These are phyloP conservation scores for Seira ritae DNA, from an alignment of 2,888 invertebrate genomes.

Conservation along the genomic window DNA sequence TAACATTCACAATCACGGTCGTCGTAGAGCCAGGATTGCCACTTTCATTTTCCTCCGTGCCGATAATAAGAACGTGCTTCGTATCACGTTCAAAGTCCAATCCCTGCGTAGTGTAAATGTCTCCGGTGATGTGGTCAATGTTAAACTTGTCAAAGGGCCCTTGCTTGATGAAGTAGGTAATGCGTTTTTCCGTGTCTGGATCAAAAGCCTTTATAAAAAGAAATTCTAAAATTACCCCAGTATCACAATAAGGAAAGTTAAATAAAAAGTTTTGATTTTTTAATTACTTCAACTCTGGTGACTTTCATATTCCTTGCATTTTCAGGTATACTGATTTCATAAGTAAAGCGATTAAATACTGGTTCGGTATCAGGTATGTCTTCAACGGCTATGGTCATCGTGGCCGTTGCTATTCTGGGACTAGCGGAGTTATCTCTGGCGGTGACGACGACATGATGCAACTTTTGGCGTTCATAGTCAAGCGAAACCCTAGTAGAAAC, in stretches of 20 bases:
- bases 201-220: slow-evolving; percentile 82
- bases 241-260: neutral
- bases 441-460: slow-evolving; percentile 84
- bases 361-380: slow-evolving; percentile 90
- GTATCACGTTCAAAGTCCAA: slow-evolving; percentile 87
- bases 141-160: slow-evolving; percentile 89
- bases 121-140: slow-evolving; percentile 87
- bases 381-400: slow-evolving; percentile 86
- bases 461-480: slow-evolving; percentile 89
- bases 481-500: slow-evolving; percentile 82
- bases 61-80: slow-evolving; percentile 85
- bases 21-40: slow-evolving; percentile 84
- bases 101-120: slow-evolving; percentile 85
- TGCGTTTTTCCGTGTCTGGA: slow-evolving; percentile 84
- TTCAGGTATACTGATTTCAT: slow-evolving; percentile 89
- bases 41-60: slow-evolving; percentile 88
- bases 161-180: slow-evolving; percentile 89
- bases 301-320: slow-evolving; percentile 87
- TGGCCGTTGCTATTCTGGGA: slow-evolving; percentile 89
- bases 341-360: slow-evolving; percentile 83
- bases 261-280: neutral
- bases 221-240: neutral
- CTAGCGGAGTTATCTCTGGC: slow-evolving; percentile 92
- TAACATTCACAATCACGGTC: slow-evolving; percentile 77
- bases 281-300: slow-evolving; percentile 83